Evolutionary conservation across 2,888 invertebrate genomes (phyloP).

Genomic region (Abrostola triplasia): DNA sequence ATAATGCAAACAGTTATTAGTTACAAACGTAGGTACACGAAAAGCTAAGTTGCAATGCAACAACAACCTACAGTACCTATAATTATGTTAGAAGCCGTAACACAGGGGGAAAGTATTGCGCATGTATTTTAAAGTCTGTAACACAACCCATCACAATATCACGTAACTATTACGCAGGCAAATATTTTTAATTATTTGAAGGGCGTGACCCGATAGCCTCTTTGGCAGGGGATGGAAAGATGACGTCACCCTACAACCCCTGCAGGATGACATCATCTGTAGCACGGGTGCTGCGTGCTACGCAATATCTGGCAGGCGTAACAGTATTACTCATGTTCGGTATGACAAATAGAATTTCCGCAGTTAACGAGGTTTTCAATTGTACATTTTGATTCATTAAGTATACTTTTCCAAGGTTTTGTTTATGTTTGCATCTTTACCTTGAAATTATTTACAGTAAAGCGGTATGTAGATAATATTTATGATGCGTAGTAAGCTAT

Average conservation of each 20-base stretch:
- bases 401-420: conserved; percentile 13
- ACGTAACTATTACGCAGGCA: conserved; percentile 31
- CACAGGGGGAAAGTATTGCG: background rate
- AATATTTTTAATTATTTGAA: conserved; percentile 49
- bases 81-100: too few species aligned
- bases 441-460: too few species aligned
- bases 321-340: conserved; percentile 36
- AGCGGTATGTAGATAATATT: too few species aligned
- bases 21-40: too few species aligned
- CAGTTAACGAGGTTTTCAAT: conserved; percentile 25
- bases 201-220: conserved; percentile 78
- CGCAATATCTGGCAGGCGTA: conserved; percentile 49
- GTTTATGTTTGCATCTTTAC: too few species aligned
- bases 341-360: conserved; percentile 33
- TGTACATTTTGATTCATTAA: conserved; percentile 22
- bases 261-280: conserved; percentile 77
- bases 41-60: too few species aligned
- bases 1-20: too few species aligned
- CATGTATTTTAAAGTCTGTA: background rate
- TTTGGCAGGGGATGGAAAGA: conserved; percentile 58
- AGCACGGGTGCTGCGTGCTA: conserved; percentile 46
- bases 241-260: conserved; percentile 78
- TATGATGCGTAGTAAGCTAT: too few species aligned
- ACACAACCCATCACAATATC: conserved; percentile 11
- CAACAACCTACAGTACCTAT: too few species aligned